phyloP scores from a whole-genome alignment of 2,888 invertebrate species.

The Meta bourneti region DNA sequence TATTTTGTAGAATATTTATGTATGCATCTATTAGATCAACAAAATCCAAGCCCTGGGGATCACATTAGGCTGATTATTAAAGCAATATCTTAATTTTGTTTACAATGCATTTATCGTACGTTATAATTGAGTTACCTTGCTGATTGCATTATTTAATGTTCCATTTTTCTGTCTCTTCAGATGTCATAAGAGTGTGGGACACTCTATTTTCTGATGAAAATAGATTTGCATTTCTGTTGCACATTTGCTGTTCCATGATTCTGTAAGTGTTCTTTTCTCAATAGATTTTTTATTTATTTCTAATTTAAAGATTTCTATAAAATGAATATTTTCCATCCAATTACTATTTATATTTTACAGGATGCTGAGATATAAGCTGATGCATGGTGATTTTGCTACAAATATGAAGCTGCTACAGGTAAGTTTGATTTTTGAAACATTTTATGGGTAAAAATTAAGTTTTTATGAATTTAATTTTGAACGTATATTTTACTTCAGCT shows the following conservation, averaged over 20 bases:
- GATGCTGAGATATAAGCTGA: constrained; percentile 89
- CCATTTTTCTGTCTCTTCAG: constrained; percentile 81
- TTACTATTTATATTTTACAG: constrained; percentile 82
- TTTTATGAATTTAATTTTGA: neutral
- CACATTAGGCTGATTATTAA: too few relatives aligned
- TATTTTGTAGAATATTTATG: too few relatives aligned
- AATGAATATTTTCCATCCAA: neutral
- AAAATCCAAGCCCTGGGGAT: too few relatives aligned
- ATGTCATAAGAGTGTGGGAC: constrained; percentile 98
- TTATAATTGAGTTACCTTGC: too few relatives aligned
- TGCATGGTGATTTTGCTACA: constrained; percentile 93
- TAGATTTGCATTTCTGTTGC: constrained; percentile 93
- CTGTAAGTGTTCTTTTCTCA: constrained; percentile 86
- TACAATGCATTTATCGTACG: too few relatives aligned
- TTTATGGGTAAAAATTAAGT: neutral
- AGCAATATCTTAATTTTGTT: too few relatives aligned
- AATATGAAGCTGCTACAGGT: constrained; percentile 96
- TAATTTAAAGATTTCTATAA: neutral
- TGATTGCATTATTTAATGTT: neutral
- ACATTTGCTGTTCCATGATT: constrained; percentile 98
- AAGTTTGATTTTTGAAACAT: constrained; percentile 54
- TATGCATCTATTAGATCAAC: too few relatives aligned
- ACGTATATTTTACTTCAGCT: neutral
- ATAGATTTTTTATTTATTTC: neutral
- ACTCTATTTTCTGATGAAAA: constrained; percentile 94